These are phyloP conservation scores for Psittacula echo DNA, from an alignment of 2,797 vertebrate species.

Conservation along the genomic window DNA sequence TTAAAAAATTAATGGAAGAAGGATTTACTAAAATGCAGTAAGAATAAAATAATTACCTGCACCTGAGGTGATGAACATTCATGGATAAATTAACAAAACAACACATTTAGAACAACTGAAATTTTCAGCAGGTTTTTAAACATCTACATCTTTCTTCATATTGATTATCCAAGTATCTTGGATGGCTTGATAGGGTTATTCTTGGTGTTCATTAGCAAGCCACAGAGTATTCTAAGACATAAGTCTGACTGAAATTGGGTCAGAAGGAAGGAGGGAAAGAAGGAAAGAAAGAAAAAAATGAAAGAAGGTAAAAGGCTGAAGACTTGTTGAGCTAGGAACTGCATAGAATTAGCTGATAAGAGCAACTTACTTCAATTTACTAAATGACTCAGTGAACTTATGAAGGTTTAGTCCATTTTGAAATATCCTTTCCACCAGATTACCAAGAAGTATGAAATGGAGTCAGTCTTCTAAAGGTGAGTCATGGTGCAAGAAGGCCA, in stretches of 20 bases:
- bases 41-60: background rate
- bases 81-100: background rate
- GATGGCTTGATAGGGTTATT: background rate
- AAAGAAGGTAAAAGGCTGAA: background rate
- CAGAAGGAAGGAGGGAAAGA: background rate
- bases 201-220: background rate
- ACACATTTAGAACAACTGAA: background rate
- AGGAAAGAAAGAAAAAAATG: too few species aligned
- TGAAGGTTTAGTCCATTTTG: background rate
- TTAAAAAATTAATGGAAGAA: background rate
- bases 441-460: background rate
- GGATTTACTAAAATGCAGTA: background rate
- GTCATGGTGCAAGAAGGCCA: background rate
- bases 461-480: background rate
- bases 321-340: background rate
- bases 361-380: background rate
- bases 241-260: background rate
- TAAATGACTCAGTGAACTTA: background rate
- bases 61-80: background rate
- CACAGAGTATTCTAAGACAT: background rate
- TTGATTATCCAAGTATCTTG: background rate
- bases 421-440: background rate
- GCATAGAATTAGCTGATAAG: background rate
- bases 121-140: background rate
- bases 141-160: background rate